phyloP scores from a whole-genome alignment of 2,888 invertebrate species.

The Heliconius ethilla region DNA sequence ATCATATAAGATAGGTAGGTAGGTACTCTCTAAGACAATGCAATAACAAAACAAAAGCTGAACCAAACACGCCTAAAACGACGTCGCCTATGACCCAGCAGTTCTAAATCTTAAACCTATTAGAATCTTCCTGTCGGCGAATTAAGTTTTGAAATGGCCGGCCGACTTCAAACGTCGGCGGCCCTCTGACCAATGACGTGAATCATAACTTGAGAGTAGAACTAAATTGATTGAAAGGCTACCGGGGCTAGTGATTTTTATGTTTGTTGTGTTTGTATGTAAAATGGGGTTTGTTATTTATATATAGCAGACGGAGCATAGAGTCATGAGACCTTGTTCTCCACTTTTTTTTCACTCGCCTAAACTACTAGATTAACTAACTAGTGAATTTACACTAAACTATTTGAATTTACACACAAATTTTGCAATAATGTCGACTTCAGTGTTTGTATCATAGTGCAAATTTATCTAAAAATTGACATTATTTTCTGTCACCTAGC shows the following conservation, averaged over 20 bases:
- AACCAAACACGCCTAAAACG: constrained; percentile 26
- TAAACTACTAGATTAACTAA: too few species aligned
- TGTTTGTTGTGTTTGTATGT: constrained; percentile 14
- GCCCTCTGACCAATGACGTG: constrained; percentile 63
- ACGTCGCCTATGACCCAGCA: constrained; percentile 60
- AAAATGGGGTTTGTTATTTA: background rate
- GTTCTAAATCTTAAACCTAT: constrained; percentile 76
- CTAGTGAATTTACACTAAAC: too few species aligned
- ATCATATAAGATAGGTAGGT: background rate
- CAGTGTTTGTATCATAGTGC: too few species aligned
- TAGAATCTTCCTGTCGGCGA: constrained; percentile 73
- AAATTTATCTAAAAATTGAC: too few species aligned
- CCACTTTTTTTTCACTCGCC: too few species aligned
- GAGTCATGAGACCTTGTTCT: too few species aligned
- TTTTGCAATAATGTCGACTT: too few species aligned
- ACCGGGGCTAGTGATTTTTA: constrained; percentile 48
- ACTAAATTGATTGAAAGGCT: constrained; percentile 64
- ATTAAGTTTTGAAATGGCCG: constrained; percentile 67
- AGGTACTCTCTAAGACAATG: background rate
- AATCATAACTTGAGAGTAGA: constrained; percentile 59
- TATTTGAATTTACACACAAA: too few species aligned
- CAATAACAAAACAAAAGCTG: background rate
- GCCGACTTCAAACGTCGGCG: constrained; percentile 62
- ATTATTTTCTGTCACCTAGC: too few species aligned
- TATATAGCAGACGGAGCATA: too few species aligned